Evolutionary conservation across 2,113 vertebrate species (phyloP).

Genomic region (Pavo muticus): DNA sequence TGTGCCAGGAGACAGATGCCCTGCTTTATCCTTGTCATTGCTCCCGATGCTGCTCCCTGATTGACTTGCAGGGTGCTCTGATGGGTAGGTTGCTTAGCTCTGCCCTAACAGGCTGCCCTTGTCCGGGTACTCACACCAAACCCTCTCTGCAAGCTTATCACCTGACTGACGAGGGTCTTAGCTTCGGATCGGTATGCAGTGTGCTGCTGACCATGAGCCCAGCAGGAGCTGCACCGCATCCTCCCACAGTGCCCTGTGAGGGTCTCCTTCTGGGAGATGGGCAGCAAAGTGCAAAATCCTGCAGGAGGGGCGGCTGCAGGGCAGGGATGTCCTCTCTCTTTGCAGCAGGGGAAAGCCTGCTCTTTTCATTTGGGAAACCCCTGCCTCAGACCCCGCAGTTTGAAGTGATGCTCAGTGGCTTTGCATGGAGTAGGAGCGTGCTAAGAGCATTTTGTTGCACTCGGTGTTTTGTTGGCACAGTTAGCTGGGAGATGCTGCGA

Average conservation of each 20-base stretch:
- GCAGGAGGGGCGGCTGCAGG: neutral
- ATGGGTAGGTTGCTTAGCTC: slow-evolving; percentile 13
- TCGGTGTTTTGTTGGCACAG: neutral
- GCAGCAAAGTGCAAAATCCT: neutral
- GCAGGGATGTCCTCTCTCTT: neutral
- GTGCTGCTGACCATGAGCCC: neutral
- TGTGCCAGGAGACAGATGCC: neutral
- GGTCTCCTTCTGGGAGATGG: neutral
- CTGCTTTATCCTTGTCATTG: neutral
- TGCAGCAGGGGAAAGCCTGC: neutral
- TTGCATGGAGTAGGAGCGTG: neutral
- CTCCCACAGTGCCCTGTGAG: neutral
- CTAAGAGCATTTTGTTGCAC: neutral
- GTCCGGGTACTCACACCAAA: neutral
- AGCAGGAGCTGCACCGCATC: neutral
- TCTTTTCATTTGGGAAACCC: slow-evolving; percentile 4
- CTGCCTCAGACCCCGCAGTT: neutral
- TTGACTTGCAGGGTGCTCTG: slow-evolving; percentile 19
- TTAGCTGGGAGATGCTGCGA: neutral
- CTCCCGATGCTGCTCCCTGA: neutral
- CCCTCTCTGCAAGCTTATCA: neutral
- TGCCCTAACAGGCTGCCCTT: neutral
- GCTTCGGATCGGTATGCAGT: neutral
- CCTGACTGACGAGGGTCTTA: neutral
- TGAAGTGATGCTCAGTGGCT: neutral